Evolutionary conservation across 2,797 vertebrate species (phyloP).

Genomic region (Sebastes matsubarae): DNA sequence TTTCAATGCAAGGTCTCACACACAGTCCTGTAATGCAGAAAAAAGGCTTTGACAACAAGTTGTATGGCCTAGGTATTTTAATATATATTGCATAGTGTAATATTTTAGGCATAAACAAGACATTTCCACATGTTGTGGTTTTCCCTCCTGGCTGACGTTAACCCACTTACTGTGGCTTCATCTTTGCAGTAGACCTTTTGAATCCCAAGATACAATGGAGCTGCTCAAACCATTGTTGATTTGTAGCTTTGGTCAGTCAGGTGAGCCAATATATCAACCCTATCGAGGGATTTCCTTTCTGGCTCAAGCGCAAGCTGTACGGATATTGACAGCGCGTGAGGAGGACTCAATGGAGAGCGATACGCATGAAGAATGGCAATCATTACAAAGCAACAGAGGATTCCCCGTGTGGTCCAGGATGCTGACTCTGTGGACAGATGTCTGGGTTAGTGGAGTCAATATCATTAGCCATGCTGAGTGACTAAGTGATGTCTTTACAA

Average conservation of each 20-base stretch:
- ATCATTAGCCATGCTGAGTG: background rate
- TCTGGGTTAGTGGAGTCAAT: background rate
- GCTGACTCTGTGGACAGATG: background rate
- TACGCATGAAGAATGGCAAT: background rate
- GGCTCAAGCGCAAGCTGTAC: background rate
- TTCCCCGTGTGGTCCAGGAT: background rate
- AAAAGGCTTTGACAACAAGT: background rate
- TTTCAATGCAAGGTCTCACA: background rate
- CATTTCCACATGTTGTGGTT: background rate
- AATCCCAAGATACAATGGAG: background rate
- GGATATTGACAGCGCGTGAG: slow-evolving; percentile 9
- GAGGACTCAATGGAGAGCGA: slow-evolving; percentile 9
- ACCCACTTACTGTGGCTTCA: background rate
- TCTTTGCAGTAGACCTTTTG: background rate
- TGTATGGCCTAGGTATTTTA: background rate
- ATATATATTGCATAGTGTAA: background rate
- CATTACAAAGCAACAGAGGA: background rate
- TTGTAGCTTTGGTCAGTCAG: slow-evolving; percentile 12
- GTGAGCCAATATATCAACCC: slow-evolving; percentile 9
- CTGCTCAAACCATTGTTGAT: slow-evolving; percentile 6
- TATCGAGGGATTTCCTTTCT: slow-evolving; percentile 18
- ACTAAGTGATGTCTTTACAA: background rate
- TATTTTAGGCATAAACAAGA: background rate
- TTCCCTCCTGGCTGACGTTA: background rate
- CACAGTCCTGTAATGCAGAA: background rate